Evolutionary conservation across 2,797 vertebrate species (phyloP).

Genomic region (Dryobates pubescens): DNA sequence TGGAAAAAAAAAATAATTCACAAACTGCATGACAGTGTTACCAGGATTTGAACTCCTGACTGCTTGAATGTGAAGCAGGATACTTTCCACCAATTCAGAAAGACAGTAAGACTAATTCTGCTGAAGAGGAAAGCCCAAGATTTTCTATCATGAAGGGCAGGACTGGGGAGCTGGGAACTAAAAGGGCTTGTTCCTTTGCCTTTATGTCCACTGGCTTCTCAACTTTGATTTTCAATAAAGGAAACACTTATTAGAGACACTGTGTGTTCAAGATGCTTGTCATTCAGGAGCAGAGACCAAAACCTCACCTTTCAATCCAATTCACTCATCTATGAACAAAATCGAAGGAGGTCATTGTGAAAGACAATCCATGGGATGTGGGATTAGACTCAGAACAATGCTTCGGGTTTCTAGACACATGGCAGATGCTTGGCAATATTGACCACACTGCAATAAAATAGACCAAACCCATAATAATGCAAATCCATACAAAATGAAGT

Average conservation of each 20-base stretch:
- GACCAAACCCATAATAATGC: neutral
- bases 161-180: neutral
- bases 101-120: neutral
- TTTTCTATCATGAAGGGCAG: neutral
- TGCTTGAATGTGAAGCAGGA: neutral
- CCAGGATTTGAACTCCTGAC: constrained; percentile 1
- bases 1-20: constrained; percentile 14
- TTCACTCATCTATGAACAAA: neutral
- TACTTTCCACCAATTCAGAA: neutral
- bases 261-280: neutral
- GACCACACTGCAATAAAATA: fast-evolving
- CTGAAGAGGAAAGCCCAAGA: neutral
- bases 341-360: neutral
- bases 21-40: neutral
- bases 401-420: neutral
- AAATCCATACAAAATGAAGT: neutral
- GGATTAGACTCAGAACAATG: neutral
- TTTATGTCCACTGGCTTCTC: neutral
- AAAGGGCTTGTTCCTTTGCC: neutral
- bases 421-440: neutral
- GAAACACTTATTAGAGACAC: neutral
- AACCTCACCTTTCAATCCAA: neutral
- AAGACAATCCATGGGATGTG: neutral
- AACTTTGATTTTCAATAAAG: neutral
- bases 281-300: neutral